phyloP scores from a whole-genome alignment of 2,888 invertebrate species.

The Alviniconcha strummeri region DNA sequence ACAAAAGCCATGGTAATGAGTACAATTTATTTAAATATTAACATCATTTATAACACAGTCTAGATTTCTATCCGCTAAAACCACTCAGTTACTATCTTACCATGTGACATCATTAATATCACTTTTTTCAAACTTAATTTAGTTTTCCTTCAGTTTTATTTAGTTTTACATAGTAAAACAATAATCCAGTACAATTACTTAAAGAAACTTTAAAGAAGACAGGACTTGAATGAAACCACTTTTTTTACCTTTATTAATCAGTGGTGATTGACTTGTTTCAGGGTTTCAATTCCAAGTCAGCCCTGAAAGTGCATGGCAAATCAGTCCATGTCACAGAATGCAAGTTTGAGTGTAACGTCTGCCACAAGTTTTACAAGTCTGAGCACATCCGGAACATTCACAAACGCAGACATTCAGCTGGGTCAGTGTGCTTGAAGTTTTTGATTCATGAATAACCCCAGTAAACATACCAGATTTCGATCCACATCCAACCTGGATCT shows the following conservation, averaged over 20 bases:
- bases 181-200: too few species aligned
- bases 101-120: background rate
- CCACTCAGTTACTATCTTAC: too few species aligned
- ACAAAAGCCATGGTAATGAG: background rate
- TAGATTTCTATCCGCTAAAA: too few species aligned
- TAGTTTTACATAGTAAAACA: background rate
- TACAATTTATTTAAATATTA: too few species aligned
- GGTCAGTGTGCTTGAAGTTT: background rate
- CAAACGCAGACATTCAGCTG: conserved; percentile 36
- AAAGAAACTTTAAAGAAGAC: too few species aligned
- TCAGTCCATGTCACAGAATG: conserved; percentile 52
- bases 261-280: background rate
- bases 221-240: too few species aligned
- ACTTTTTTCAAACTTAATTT: background rate
- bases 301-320: conserved; percentile 54
- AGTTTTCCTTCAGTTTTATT: background rate
- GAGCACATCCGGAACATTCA: conserved; percentile 60
- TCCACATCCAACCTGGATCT: too few species aligned
- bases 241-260: too few species aligned
- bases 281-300: conserved; percentile 14
- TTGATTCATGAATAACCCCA: too few species aligned
- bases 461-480: too few species aligned
- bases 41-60: too few species aligned
- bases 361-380: conserved; percentile 64
- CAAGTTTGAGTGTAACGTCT: conserved; percentile 58